Conservation (phyloP, 2,113 vertebrate species). For the Ctenodactylus gundi region DNA sequence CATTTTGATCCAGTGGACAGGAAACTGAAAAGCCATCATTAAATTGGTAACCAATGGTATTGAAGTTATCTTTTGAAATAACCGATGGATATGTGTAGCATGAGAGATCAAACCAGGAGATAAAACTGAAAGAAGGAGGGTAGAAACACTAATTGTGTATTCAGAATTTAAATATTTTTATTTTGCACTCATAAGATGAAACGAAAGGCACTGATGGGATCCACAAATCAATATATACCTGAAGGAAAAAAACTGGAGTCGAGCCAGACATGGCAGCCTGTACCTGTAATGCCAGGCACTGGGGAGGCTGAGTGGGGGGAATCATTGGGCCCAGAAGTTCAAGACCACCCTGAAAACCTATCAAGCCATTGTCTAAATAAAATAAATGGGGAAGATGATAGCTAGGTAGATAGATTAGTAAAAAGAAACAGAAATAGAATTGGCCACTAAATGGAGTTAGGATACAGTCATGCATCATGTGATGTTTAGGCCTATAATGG, state of each 20-base stretch:
- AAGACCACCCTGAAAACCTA: neutral
- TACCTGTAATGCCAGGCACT: too few relatives aligned
- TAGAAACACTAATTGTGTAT: neutral
- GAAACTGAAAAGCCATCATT: conserved; percentile 68
- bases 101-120: conserved; percentile 41
- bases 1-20: conserved; percentile 55
- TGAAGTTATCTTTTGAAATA: conserved; percentile 63
- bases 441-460: neutral
- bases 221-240: neutral
- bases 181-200: conserved; percentile 30
- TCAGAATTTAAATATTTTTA: conserved; percentile 35
- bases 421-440: neutral
- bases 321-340: neutral
- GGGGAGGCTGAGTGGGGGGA: neutral
- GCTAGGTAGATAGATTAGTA: neutral
- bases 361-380: neutral
- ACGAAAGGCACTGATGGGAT: neutral
- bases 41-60: conserved; percentile 25
- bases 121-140: neutral
- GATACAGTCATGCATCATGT: neutral
- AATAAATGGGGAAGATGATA: neutral
- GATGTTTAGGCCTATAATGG: neutral
- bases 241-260: neutral
- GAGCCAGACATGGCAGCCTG: neutral
- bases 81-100: neutral